Percentiles rank a stretch among this genome's conserved stretches.
Evolutionary conservation across 1,140 invertebrate genomes (phyloP).

Genomic region (Coenobita brevimanus): DNA sequence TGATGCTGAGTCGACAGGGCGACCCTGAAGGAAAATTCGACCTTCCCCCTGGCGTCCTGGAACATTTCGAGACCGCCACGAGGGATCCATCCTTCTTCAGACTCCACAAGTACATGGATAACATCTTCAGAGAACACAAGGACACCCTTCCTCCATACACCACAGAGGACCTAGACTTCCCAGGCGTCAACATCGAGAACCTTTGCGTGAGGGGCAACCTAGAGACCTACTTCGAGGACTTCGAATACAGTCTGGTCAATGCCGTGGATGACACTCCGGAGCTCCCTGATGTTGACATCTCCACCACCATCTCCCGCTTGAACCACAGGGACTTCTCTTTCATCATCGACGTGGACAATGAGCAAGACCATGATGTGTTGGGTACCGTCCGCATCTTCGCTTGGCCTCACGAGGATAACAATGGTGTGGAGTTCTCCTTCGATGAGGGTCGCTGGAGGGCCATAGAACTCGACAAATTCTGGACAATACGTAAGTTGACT

Average conservation of each 20-base stretch:
- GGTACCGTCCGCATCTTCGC: constrained; percentile 31
- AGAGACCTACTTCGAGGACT: constrained; percentile 10
- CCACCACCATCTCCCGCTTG: not conserved
- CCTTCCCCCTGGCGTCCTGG: constrained; percentile 27
- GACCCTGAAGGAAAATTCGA: constrained; percentile 25
- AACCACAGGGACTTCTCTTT: not conserved
- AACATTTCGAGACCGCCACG: constrained; percentile 34
- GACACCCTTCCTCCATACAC: not conserved
- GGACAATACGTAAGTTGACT: constrained; percentile 41
- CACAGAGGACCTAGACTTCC: not conserved
- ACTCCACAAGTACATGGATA: constrained; percentile 34
- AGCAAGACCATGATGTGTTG: not conserved
- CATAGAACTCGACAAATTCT: constrained; percentile 42
- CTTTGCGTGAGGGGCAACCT: not conserved
- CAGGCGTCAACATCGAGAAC: not conserved
- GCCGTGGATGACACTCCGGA: not conserved
- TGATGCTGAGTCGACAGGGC: not conserved
- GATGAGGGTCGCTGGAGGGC: constrained; percentile 28
- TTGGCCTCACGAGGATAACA: constrained; percentile 30
- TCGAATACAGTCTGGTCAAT: constrained; percentile 15
- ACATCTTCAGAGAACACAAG: constrained; percentile 26
- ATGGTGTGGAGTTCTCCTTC: constrained; percentile 13
- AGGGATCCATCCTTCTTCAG: constrained; percentile 12
- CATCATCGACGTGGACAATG: not conserved
- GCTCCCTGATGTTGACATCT: not conserved